These are phyloP conservation scores for Pocota personata DNA, from an alignment of 2,888 invertebrate species.

Conservation along the genomic window DNA sequence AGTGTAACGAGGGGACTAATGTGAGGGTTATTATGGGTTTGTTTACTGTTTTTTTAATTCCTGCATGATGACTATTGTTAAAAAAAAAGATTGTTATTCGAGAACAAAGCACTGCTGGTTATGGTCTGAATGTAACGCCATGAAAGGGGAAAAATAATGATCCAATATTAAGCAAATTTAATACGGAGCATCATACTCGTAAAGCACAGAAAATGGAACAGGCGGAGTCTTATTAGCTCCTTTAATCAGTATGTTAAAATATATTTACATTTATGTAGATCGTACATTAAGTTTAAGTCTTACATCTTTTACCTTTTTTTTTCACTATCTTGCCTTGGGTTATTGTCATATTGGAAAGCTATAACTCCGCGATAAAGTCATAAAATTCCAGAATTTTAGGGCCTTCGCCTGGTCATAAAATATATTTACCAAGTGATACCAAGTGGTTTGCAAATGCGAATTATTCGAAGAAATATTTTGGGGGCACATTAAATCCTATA, in stretches of 20 bases:
- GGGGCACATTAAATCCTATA: too few species aligned
- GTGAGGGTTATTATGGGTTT: constrained; percentile 64
- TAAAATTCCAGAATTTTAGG: too few species aligned
- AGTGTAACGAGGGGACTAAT: constrained; percentile 48
- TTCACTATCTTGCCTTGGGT: too few species aligned
- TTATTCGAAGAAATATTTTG: too few species aligned
- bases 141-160: background rate
- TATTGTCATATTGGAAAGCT: too few species aligned
- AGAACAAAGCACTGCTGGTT: constrained; percentile 18
- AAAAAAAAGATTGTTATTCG: constrained; percentile 17
- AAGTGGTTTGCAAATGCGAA: too few species aligned
- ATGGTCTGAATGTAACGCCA: background rate
- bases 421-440: too few species aligned
- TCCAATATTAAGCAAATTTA: background rate
- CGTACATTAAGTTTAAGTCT: too few species aligned
- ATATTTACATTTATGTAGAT: too few species aligned
- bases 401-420: too few species aligned
- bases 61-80: constrained; percentile 29
- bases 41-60: constrained; percentile 71
- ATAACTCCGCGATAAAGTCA: too few species aligned
- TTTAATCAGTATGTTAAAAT: background rate
- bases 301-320: background rate
- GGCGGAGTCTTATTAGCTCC: background rate
- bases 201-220: background rate
- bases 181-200: background rate